Percentiles rank a stretch among this genome's conserved stretches.
These are phyloP conservation scores for Pantherophis vulpinus DNA, from an alignment of 2,797 vertebrate genomes.

Conservation along the genomic window DNA sequence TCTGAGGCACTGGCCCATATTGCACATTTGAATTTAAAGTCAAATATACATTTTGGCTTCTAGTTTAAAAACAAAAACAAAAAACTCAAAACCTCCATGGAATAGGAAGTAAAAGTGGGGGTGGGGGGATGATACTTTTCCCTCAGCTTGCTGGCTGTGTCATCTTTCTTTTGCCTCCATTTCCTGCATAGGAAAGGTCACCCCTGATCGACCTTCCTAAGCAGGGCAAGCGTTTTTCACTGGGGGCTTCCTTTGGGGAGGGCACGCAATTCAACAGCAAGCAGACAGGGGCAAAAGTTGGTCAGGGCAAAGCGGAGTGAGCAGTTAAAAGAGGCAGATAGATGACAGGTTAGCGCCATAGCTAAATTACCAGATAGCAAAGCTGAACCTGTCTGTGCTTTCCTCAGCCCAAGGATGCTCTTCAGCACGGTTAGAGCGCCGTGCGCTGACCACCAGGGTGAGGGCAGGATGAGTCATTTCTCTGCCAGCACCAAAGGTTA, in stretches of 20 bases:
- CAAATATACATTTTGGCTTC: slow-evolving; percentile 42
- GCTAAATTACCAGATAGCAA: neutral
- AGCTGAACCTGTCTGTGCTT: neutral
- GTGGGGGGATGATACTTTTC: neutral
- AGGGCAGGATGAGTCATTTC: neutral
- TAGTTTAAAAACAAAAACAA: neutral
- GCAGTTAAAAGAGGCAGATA: neutral
- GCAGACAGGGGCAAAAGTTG: too few species aligned
- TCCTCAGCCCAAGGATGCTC: neutral
- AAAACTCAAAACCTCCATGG: slow-evolving; percentile 33
- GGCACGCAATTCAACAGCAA: neutral
- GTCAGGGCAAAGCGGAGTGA: neutral
- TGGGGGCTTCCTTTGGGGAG: neutral
- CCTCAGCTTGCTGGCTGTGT: neutral
- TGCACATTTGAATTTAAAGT: slow-evolving; percentile 69
- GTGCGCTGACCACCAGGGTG: neutral
- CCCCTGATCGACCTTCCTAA: neutral
- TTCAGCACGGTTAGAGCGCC: neutral
- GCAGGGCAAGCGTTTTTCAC: neutral
- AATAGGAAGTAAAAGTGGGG: neutral
- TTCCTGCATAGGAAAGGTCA: neutral
- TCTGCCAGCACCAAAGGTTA: neutral
- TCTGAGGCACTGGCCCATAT: slow-evolving; percentile 59
- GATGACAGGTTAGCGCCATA: neutral
- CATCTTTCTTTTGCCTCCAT: neutral